phyloP scores from a whole-genome alignment of 2,797 vertebrate genomes.

The Parauchenoglanis ngamensis region DNA sequence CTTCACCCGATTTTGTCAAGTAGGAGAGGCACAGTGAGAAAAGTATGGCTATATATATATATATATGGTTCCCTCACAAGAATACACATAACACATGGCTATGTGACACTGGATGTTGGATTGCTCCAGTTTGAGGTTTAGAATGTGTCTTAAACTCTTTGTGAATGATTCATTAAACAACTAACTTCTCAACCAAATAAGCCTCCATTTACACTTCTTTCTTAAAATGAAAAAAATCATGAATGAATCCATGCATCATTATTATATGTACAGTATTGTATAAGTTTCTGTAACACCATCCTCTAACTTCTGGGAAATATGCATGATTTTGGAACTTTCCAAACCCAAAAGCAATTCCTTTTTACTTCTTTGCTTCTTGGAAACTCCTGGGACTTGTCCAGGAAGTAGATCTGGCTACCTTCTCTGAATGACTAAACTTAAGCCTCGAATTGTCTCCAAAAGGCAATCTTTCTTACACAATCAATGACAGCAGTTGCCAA shows the following conservation, averaged over 20 bases:
- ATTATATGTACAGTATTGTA: background rate
- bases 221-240: background rate
- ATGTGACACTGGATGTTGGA: background rate
- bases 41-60: too few relatives aligned
- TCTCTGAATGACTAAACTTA: background rate
- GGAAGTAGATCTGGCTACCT: background rate
- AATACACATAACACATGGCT: background rate
- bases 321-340: background rate
- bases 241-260: background rate
- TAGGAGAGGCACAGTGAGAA: slow-evolving; percentile 29
- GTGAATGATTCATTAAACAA: background rate
- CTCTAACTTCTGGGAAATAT: background rate
- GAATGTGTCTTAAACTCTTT: background rate
- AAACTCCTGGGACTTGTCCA: background rate
- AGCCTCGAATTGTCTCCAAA: background rate
- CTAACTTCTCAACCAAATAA: background rate
- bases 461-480: background rate
- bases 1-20: slow-evolving; percentile 23
- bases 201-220: background rate
- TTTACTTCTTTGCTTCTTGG: background rate
- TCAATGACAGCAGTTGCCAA: background rate
- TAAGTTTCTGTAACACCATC: background rate
- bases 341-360: background rate
- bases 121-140: background rate
- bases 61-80: background rate